Conservation (phyloP, 2,797 vertebrate species). For the Dendrocincla tyrannina region DNA sequence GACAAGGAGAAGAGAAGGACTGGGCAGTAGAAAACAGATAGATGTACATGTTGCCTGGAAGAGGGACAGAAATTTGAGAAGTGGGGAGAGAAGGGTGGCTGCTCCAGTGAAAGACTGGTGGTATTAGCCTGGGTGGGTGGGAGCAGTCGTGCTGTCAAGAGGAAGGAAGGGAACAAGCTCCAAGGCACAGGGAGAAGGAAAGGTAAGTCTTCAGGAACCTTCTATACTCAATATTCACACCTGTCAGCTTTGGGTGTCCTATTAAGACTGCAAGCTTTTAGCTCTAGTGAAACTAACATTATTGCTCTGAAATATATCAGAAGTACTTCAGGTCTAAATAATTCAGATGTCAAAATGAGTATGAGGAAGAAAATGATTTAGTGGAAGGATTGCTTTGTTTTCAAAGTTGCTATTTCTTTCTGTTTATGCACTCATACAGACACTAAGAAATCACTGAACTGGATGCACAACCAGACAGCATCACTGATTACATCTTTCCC, state of each 20-base stretch:
- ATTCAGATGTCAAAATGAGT: slow-evolving; percentile 34
- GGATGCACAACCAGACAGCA: slow-evolving; percentile 9
- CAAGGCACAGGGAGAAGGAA: neutral
- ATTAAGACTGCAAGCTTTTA: neutral
- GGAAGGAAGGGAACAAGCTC: neutral
- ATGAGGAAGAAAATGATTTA: neutral
- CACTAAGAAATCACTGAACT: slow-evolving; percentile 56
- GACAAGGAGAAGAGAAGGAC: neutral
- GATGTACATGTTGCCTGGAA: neutral
- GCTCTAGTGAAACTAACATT: neutral
- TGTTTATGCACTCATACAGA: slow-evolving; percentile 10
- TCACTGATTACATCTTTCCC: slow-evolving; percentile 19
- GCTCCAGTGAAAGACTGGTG: neutral
- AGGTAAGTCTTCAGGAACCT: neutral
- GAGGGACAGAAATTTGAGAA: neutral
- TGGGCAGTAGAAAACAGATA: neutral
- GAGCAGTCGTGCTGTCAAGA: neutral
- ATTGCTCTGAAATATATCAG: neutral
- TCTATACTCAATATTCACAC: accelerated
- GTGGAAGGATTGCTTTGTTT: slow-evolving; percentile 14
- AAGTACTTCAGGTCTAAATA: slow-evolving; percentile 40
- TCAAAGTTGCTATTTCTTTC: neutral
- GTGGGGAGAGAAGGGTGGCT: neutral
- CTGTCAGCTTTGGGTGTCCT: neutral
- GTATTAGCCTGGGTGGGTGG: neutral